Percentiles rank a stretch among this genome's conserved stretches.
These are phyloP conservation scores for Empidonax alnorum DNA, from an alignment of 2,113 vertebrate species.

Conservation along the genomic window DNA sequence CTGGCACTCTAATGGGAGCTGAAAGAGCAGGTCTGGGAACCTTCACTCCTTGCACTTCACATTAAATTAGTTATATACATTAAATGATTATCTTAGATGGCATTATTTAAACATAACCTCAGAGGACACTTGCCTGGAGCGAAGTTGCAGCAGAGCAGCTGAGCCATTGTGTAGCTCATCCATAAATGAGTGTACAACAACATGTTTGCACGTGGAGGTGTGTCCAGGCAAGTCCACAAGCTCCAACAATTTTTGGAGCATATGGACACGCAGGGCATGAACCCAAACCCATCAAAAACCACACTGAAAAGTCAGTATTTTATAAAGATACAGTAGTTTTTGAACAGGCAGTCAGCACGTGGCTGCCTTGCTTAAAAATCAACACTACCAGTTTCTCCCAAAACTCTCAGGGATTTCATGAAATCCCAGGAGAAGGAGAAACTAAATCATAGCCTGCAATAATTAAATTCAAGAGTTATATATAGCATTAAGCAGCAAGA, in stretches of 20 bases:
- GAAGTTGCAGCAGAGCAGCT: not conserved
- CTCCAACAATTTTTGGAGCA: not conserved
- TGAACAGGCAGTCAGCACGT: not conserved
- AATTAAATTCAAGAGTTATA: not conserved
- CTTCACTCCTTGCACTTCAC: not conserved
- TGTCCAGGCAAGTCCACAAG: not conserved
- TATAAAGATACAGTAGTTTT: rapidly evolving
- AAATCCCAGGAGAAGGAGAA: not conserved
- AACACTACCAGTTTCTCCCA: not conserved
- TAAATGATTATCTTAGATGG: constrained; percentile 12
- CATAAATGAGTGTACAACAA: not conserved
- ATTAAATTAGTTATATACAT: constrained; percentile 27
- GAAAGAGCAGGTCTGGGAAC: constrained; percentile 28
- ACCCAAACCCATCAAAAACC: not conserved
- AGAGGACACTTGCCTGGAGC: constrained; percentile 28
- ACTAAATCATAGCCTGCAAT: not conserved
- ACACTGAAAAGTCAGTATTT: not conserved
- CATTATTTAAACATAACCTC: constrained; percentile 38
- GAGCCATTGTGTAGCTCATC: not conserved
- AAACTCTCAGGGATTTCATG: not conserved
- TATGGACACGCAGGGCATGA: not conserved
- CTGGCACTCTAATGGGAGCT: not conserved
- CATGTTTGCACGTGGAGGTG: not conserved
- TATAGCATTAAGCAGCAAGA: not conserved
- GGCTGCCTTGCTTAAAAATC: not conserved